These are phyloP conservation scores for Heliconius charithonia DNA, from an alignment of 2,888 invertebrate species.

Conservation along the genomic window DNA sequence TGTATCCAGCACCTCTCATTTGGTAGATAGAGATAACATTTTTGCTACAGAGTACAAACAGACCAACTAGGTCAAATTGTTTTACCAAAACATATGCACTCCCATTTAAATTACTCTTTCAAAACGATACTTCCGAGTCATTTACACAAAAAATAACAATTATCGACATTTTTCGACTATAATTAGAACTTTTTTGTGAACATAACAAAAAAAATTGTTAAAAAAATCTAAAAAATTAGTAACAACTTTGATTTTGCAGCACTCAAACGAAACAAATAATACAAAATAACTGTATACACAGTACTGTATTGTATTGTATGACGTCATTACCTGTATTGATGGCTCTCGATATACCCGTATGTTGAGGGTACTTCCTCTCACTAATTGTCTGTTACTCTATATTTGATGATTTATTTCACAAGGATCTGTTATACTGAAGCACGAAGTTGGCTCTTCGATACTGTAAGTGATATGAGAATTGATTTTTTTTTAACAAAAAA, in stretches of 20 bases:
- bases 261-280: slow-evolving; percentile 7
- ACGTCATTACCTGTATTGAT: slow-evolving; percentile 39
- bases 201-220: not conserved
- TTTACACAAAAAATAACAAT: not conserved
- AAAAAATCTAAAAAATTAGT: not conserved
- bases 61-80: not conserved
- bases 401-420: slow-evolving; percentile 41
- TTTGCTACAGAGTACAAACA: not conserved
- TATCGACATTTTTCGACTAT: not conserved
- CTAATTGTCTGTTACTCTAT: slow-evolving; percentile 55
- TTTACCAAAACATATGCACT: not conserved
- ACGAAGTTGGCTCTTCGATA: not conserved
- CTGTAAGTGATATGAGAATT: not conserved
- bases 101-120: not conserved
- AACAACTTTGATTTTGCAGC: slow-evolving; percentile 6
- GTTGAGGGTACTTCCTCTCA: slow-evolving; percentile 50
- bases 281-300: slow-evolving; percentile 19
- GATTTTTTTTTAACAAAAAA: not conserved
- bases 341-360: slow-evolving; percentile 48
- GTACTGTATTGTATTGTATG: slow-evolving; percentile 21
- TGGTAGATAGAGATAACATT: not conserved
- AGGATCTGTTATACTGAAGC: slow-evolving; percentile 30
- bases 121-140: no score
- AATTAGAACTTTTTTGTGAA: not conserved
- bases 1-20: no score